phyloP scores from a whole-genome alignment of 2,888 invertebrate species.

The Aethes cnicana region DNA sequence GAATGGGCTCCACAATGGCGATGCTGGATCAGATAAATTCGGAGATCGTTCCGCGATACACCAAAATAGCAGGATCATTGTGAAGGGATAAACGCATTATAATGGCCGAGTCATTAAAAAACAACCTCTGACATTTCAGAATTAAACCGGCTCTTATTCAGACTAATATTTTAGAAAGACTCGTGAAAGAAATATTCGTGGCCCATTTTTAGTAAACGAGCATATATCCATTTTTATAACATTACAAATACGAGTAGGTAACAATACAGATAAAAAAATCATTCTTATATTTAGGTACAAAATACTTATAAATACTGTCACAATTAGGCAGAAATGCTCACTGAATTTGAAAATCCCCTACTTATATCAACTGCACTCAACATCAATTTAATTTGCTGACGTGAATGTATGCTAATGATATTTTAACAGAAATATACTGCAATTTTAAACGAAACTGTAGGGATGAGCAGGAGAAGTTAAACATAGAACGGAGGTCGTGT shows the following conservation, averaged over 20 bases:
- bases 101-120: too few species aligned
- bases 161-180: too few species aligned
- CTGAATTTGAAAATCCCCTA: constrained; percentile 9
- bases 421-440: constrained; percentile 20
- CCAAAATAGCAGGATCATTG: constrained; percentile 27
- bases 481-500: constrained; percentile 20
- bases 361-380: constrained; percentile 5
- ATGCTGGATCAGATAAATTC: constrained; percentile 33
- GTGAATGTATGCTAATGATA: constrained; percentile 18
- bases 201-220: too few species aligned
- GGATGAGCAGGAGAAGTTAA: constrained; percentile 25
- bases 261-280: too few species aligned
- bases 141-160: too few species aligned
- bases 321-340: not conserved
- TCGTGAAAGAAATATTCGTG: too few species aligned
- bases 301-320: not conserved
- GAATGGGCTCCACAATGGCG: constrained; percentile 53
- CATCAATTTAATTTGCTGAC: constrained; percentile 19
- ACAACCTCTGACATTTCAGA: too few species aligned
- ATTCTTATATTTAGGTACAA: not conserved
- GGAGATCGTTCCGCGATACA: constrained; percentile 31
- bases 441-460: constrained; percentile 17
- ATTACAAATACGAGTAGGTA: too few species aligned
- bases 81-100: constrained; percentile 12
- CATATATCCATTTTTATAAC: too few species aligned